Conservation (phyloP, 2,113 vertebrate species). For the Columba janthina region DNA sequence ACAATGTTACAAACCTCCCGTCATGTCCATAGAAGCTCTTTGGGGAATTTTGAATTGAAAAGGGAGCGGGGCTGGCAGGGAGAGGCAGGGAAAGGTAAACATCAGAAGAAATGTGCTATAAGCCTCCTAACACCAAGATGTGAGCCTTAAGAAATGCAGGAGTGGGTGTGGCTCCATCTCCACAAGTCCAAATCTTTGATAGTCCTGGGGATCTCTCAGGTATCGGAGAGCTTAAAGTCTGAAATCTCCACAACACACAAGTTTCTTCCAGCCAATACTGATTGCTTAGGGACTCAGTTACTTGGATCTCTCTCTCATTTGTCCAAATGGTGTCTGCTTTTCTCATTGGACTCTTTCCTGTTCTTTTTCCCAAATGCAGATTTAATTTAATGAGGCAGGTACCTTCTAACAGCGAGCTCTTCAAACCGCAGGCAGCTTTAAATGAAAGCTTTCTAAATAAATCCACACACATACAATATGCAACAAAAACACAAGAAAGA, state of each 20-base stretch:
- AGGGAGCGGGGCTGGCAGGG: too few relatives aligned
- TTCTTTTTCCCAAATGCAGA: background rate
- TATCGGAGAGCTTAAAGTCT: background rate
- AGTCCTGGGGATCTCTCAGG: background rate
- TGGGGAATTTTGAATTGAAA: background rate
- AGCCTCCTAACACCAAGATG: background rate
- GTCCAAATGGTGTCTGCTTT: background rate
- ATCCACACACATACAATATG: background rate
- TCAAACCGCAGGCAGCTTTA: background rate
- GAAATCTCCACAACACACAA: background rate
- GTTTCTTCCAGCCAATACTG: background rate
- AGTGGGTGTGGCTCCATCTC: background rate
- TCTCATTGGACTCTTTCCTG: background rate
- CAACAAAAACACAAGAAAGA: background rate
- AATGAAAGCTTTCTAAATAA: conserved; percentile 1
- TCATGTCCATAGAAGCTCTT: background rate
- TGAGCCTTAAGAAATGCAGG: background rate
- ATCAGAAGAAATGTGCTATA: background rate
- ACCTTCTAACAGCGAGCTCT: background rate
- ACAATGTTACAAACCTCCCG: background rate
- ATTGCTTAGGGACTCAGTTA: background rate
- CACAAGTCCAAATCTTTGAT: background rate
- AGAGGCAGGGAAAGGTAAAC: background rate
- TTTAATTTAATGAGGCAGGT: conserved; percentile 15
- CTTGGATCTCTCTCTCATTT: background rate